Conservation (phyloP, 2,888 invertebrate genomes). For the Zootermopsis nevadensis region DNA sequence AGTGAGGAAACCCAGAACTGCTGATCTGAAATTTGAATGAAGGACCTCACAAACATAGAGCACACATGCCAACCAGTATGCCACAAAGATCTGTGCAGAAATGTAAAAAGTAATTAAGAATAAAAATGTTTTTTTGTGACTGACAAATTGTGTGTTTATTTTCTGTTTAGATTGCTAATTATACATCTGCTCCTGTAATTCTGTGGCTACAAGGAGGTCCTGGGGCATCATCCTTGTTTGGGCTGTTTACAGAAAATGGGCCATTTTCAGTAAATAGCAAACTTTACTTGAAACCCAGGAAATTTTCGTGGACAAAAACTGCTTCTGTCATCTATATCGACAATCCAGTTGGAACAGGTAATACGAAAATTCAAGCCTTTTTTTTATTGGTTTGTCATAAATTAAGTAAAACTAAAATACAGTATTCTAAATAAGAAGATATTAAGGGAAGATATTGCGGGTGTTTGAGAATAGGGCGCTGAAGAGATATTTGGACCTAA, state of each 20-base stretch:
- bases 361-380: background rate
- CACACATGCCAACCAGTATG: no score
- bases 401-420: background rate
- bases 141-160: no score
- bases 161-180: no score
- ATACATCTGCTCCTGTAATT: constrained; percentile 73
- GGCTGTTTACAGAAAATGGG: constrained; percentile 87
- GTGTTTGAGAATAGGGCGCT: background rate
- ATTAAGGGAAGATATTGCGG: no score
- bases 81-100: no score
- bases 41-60: no score
- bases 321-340: constrained; percentile 90
- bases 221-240: constrained; percentile 82
- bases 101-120: no score
- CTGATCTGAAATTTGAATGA: no score
- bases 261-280: constrained; percentile 71
- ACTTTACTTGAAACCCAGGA: constrained; percentile 69
- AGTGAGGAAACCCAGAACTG: no score
- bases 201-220: constrained; percentile 91
- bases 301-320: constrained; percentile 82
- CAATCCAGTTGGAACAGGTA: constrained; percentile 86
- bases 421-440: no score
- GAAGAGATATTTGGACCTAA: no score
- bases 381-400: background rate
- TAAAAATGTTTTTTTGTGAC: no score